phyloP scores from a whole-genome alignment of 2,113 vertebrate genomes.

The Actenoides hombroni region DNA sequence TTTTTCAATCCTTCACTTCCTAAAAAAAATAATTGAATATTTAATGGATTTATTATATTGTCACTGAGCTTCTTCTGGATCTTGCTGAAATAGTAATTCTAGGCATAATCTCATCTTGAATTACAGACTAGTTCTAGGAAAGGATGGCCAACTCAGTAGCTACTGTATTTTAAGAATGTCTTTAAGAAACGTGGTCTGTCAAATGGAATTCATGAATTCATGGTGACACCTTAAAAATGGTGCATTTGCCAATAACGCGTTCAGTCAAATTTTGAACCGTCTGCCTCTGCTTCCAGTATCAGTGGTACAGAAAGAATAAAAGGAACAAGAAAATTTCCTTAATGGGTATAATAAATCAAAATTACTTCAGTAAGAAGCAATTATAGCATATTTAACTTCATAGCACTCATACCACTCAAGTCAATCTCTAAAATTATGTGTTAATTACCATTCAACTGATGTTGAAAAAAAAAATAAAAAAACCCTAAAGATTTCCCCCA shows the following conservation, averaged over 20 bases:
- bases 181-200: neutral
- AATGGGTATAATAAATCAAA: slow-evolving; percentile 70
- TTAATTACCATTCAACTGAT: slow-evolving; percentile 50
- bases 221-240: neutral
- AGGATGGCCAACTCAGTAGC: neutral
- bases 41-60: neutral
- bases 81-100: slow-evolving; percentile 9
- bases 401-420: slow-evolving; percentile 31
- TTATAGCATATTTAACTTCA: slow-evolving; percentile 67
- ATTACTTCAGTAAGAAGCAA: slow-evolving; percentile 51
- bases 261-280: slow-evolving; percentile 41
- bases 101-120: neutral
- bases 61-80: neutral
- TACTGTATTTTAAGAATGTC: neutral
- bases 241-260: slow-evolving; percentile 19
- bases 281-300: neutral
- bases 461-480: neutral
- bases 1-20: neutral
- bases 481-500: neutral
- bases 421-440: slow-evolving; percentile 52
- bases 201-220: neutral
- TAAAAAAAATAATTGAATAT: neutral
- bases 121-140: neutral
- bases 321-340: slow-evolving; percentile 46
- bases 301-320: slow-evolving; percentile 1